phyloP scores from a whole-genome alignment of 2,797 vertebrate genomes.

The Alcedo quadribrachys region DNA sequence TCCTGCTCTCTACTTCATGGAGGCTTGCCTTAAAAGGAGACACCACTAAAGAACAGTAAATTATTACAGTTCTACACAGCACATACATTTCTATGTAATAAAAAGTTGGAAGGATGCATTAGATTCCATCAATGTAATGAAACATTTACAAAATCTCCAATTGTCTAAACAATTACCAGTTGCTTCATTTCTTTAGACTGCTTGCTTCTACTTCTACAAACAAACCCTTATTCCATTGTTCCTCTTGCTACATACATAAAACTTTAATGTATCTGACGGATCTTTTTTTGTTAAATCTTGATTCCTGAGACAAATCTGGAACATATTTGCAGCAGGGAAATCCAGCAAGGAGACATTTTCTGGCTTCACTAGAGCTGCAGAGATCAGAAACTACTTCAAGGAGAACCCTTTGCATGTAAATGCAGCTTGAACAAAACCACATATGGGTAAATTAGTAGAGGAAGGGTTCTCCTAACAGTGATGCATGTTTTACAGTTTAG shows the following conservation, averaged over 20 bases:
- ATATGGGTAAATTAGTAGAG: background rate
- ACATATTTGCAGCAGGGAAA: background rate
- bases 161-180: conserved; percentile 53
- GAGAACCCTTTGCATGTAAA: background rate
- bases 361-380: background rate
- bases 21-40: too few species aligned
- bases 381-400: background rate
- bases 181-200: conserved; percentile 62
- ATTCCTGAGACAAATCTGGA: background rate
- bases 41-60: background rate
- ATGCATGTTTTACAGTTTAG: background rate
- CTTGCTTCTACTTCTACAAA: conserved; percentile 48
- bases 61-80: background rate
- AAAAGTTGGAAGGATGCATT: background rate
- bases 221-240: conserved; percentile 48
- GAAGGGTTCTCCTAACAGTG: background rate
- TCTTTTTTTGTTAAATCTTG: conserved; percentile 35
- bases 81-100: background rate
- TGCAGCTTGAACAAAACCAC: background rate
- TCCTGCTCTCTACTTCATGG: too few species aligned
- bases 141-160: conserved; percentile 22
- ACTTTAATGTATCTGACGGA: background rate
- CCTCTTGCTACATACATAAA: conserved; percentile 20
- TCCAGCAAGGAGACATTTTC: background rate
- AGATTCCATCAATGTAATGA: conserved; percentile 39